Percentiles rank a stretch among this genome's conserved stretches.
Evolutionary conservation across 1,140 invertebrate species (phyloP).

Genomic region (Rhyacophila brunnea): DNA sequence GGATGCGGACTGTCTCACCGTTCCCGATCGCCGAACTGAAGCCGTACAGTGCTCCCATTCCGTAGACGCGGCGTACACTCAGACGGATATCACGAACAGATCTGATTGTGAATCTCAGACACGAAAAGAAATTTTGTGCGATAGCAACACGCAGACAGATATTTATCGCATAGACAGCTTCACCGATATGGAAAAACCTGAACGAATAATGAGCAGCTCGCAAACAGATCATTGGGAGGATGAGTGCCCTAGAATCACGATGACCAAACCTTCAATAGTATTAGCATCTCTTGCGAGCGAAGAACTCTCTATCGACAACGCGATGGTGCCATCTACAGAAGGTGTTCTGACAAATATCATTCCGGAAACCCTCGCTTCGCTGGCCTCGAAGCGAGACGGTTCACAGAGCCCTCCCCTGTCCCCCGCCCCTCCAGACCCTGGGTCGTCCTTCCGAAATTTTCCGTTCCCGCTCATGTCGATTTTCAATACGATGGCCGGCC

Average conservation of each 20-base stretch:
- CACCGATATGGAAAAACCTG: conserved; percentile 4
- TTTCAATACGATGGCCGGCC: conserved; percentile 50
- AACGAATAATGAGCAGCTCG: not conserved
- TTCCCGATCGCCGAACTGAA: conserved; percentile 44
- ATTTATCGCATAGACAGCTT: conserved; percentile 29
- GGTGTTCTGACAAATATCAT: conserved; percentile 16
- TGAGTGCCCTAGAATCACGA: too few relatives aligned
- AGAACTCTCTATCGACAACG: conserved; percentile 10
- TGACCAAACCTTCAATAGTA: conserved; percentile 12
- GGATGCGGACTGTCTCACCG: conserved; percentile 46
- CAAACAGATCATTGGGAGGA: not conserved
- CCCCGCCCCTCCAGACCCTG: conserved; percentile 38
- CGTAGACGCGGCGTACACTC: conserved; percentile 36
- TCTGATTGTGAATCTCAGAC: conserved; percentile 47
- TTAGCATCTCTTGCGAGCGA: not conserved
- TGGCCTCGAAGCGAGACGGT: conserved; percentile 33
- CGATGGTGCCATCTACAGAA: conserved; percentile 11
- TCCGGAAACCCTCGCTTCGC: conserved; percentile 14
- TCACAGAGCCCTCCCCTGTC: conserved; percentile 50
- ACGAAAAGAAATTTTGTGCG: not conserved
- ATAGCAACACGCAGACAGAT: conserved; percentile 43
- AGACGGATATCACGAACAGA: conserved; percentile 44
- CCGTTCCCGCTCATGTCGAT: conserved; percentile 46
- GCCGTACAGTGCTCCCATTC: conserved; percentile 39
- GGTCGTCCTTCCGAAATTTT: conserved; percentile 38